These are phyloP conservation scores for Caenorhabditis macrosperma DNA, from an alignment of 2,888 invertebrate species.

Conservation along the genomic window DNA sequence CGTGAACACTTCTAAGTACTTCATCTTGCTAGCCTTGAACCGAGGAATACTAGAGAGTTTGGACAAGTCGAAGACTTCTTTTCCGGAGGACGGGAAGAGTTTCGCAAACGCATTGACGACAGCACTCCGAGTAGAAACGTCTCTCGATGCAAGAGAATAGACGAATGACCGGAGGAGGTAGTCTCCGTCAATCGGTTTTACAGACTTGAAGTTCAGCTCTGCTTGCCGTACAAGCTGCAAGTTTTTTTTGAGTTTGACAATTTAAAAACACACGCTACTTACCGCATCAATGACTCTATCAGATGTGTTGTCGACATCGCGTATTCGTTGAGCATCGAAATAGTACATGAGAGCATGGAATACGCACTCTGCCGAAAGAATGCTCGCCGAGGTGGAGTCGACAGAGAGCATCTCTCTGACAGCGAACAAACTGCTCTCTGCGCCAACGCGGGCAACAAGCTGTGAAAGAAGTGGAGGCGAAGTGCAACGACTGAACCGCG, in stretches of 20 bases:
- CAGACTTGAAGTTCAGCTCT: slow-evolving; percentile 21
- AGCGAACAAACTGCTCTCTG: slow-evolving; percentile 35
- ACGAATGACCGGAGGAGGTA: slow-evolving; percentile 36
- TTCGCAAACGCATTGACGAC: slow-evolving; percentile 27
- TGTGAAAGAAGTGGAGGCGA: slow-evolving; percentile 35
- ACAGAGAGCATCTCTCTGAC: slow-evolving; percentile 34
- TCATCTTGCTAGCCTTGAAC: slow-evolving; percentile 20
- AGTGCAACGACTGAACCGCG: slow-evolving; percentile 21
- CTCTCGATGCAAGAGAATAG: slow-evolving; percentile 22
- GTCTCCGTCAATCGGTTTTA: slow-evolving; percentile 28
- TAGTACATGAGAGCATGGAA: slow-evolving; percentile 48
- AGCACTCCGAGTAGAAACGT: neutral
- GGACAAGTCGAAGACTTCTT: slow-evolving; percentile 30
- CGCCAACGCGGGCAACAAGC: slow-evolving; percentile 32
- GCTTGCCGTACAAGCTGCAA: slow-evolving; percentile 47
- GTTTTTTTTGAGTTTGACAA: too few relatives aligned
- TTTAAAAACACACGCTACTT: too few relatives aligned
- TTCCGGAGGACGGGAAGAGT: slow-evolving; percentile 26
- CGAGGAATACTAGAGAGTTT: slow-evolving; percentile 20
- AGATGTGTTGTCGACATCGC: slow-evolving; percentile 17
- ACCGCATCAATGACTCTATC: slow-evolving; percentile 39
- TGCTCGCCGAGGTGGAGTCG: slow-evolving; percentile 10
- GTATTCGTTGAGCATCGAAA: slow-evolving; percentile 22
- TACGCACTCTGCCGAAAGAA: slow-evolving; percentile 32
- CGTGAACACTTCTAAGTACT: slow-evolving; percentile 31